Percentiles rank a stretch among this genome's conserved stretches.
Evolutionary conservation across 2,113 vertebrate genomes (phyloP).

Genomic region (Lepisosteus oculatus): DNA sequence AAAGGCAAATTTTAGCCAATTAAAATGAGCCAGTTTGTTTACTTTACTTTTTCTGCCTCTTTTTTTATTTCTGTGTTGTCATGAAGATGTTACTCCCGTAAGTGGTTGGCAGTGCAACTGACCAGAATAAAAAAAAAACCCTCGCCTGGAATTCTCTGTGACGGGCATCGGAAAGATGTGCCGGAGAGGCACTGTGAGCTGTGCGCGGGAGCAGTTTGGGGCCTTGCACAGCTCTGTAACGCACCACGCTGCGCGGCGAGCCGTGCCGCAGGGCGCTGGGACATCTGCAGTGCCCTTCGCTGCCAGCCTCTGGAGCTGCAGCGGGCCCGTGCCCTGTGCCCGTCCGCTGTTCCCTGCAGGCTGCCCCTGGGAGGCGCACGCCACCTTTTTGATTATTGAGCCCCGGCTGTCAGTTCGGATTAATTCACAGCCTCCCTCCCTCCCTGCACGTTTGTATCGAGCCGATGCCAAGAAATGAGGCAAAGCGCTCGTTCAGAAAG

Average conservation of each 20-base stretch:
- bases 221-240: too few species aligned
- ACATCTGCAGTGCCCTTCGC: neutral
- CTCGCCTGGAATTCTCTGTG: too few species aligned
- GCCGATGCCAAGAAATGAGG: neutral
- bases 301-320: neutral
- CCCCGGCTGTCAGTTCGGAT: constrained; percentile 22
- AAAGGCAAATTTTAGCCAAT: too few species aligned
- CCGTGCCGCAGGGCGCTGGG: neutral
- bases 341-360: constrained; percentile 13
- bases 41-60: too few species aligned
- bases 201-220: too few species aligned
- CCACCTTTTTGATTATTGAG: constrained; percentile 23
- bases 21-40: too few species aligned
- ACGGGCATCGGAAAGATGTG: neutral
- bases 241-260: neutral
- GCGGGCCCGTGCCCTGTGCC: constrained; percentile 16
- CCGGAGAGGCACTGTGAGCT: neutral
- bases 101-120: too few species aligned
- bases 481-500: neutral
- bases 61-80: too few species aligned
- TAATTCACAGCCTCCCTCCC: neutral
- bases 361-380: constrained; percentile 12
- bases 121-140: too few species aligned
- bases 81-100: too few species aligned
- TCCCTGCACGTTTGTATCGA: constrained; percentile 5